These are phyloP conservation scores for Sycophaga agraensis DNA, from an alignment of 1,140 invertebrate species.

Conservation along the genomic window DNA sequence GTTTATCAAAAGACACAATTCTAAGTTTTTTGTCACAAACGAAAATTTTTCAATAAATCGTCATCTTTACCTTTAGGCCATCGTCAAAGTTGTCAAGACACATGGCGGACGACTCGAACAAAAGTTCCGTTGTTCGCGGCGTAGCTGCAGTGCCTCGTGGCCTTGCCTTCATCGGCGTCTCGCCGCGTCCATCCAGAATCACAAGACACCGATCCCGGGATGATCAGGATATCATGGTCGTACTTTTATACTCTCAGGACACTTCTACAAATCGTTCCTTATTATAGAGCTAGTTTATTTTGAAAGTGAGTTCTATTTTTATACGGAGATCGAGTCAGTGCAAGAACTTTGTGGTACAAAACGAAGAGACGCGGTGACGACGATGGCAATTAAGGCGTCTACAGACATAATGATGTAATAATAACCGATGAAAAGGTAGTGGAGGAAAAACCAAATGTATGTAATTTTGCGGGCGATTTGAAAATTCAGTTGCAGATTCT, in stretches of 20 bases:
- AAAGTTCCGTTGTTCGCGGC: constrained; percentile 21
- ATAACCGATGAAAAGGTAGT: neutral
- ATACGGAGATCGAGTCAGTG: constrained; percentile 25
- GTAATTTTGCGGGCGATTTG: constrained; percentile 6
- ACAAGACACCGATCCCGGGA: constrained; percentile 25
- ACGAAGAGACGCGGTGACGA: neutral
- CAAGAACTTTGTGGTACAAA: constrained; percentile 24
- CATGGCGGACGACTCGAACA: constrained; percentile 20
- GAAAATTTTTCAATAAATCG: neutral
- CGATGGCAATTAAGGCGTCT: neutral
- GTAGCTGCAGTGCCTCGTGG: constrained; percentile 15
- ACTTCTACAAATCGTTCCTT: constrained; percentile 30
- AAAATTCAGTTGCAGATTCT: neutral
- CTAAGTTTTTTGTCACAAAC: too few species aligned
- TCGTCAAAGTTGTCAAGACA: constrained; percentile 21
- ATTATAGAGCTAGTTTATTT: constrained; percentile 32
- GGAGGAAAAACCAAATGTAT: constrained; percentile 10
- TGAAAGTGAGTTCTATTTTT: constrained; percentile 32
- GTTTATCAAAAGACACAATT: neutral
- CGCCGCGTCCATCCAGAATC: constrained; percentile 24
- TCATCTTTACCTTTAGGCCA: constrained; percentile 16
- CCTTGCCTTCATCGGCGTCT: constrained; percentile 24
- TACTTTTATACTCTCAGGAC: constrained; percentile 30
- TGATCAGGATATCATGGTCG: constrained; percentile 20
- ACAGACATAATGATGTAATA: neutral